phyloP scores from a whole-genome alignment of 35 echinoderm and acorn worm genomes.

The Lytechinus variegatus region DNA sequence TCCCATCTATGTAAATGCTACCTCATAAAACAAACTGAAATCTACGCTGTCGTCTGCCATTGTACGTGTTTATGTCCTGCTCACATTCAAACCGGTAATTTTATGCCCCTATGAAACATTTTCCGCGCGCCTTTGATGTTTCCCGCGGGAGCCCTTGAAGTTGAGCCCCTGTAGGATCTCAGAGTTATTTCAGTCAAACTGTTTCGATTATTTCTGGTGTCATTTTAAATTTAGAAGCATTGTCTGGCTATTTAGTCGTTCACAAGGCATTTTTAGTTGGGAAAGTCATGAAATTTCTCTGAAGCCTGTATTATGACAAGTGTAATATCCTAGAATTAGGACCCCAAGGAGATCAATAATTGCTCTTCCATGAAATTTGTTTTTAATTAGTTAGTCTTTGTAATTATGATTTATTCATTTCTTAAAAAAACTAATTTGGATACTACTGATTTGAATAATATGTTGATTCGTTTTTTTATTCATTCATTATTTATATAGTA shows the following conservation, averaged over 20 bases:
- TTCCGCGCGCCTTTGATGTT: conserved; percentile 35
- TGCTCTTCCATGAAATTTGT: too few species aligned
- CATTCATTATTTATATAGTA: too few species aligned
- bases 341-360: too few species aligned
- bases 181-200: not conserved
- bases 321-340: too few species aligned
- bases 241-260: not conserved
- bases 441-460: too few species aligned
- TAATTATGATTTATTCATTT: too few species aligned
- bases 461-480: too few species aligned
- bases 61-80: conserved; percentile 6
- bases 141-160: not conserved
- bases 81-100: conserved; percentile 9
- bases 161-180: not conserved
- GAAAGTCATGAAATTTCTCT: too few species aligned
- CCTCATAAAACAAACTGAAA: not conserved
- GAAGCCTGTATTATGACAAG: too few species aligned
- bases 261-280: not conserved
- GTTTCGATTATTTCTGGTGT: conserved; percentile 20
- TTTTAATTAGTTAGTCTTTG: too few species aligned
- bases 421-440: too few species aligned
- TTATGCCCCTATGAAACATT: conserved; percentile 52
- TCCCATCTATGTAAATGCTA: not conserved
- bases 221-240: conserved; percentile 25
- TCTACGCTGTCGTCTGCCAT: not conserved